Base-by-base conservation (phyloP, 1,140 invertebrate species). In the Himalopsyche phryganea region DNA sequence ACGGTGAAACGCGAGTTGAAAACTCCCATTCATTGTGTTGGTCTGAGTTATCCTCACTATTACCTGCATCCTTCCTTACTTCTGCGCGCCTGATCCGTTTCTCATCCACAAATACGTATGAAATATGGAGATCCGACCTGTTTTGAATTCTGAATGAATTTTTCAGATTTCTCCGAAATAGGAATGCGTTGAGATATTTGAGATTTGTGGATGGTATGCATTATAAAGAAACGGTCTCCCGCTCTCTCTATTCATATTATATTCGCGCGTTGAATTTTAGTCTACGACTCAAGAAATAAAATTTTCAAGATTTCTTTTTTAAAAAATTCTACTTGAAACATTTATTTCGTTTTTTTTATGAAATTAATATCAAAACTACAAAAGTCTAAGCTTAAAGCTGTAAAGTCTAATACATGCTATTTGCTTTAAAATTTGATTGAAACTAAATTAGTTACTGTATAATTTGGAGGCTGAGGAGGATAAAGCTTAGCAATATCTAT, bases 111-210 rank as follows among this genome's bases (percentile, higher is more conserved):
- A 33, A 52, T 50, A 59, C 57, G 56, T 40, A 40, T 63, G 61
- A 63, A 63, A 63, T 63, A 63, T 63, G 61, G 59, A 60, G 57
- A 63, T 59, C 49, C 57, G 23, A 57, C 61, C 61, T 63, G 61
- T 60, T 63, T 59, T 59, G 61, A 63, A 63, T 63, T 63, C 61
- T 47, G 48, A 63, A 44, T 57, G 61, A 63, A 63, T 63, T 63
- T 63, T 63, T 57, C 61, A 63, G 61, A 63, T 63, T 63, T 63
- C 57, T 63, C 53, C 51, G 35, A 47, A 51, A 36, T 48, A 63
- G 52, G 61, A 63, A 63, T 63, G 42, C 57, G 52, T 50, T 52
- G 57, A 63, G 57, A 63, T 48, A 63, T 63, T 40, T 35, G 56
- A 60, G 57, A 63, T 63, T 59, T 63, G 61, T 54, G 52, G 53